phyloP scores from a whole-genome alignment of 1,140 invertebrate species.

The Anoplophora glabripennis region DNA sequence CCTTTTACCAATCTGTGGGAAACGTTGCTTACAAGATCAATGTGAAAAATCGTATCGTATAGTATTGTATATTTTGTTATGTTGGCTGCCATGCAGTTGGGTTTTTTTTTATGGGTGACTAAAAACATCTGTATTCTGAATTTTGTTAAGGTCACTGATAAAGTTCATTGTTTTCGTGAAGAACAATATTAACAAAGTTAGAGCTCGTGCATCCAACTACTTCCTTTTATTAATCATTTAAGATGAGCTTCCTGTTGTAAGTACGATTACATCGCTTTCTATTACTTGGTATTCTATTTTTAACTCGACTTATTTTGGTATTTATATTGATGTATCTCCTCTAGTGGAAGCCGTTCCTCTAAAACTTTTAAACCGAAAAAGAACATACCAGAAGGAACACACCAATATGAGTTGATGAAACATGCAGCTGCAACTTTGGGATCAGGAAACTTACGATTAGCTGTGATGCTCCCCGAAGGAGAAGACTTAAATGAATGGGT shows the following conservation, averaged over 20 bases:
- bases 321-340: conserved; percentile 21
- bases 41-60: background rate
- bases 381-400: conserved; percentile 97
- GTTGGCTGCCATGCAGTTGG: conserved; percentile 1
- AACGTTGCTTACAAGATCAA: background rate
- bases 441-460: conserved; percentile 92
- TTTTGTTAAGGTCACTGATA: conserved; percentile 32
- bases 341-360: conserved; percentile 78
- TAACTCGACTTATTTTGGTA: conserved; percentile 17
- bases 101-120: conserved; percentile 14
- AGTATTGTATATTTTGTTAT: background rate
- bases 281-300: conserved; percentile 27
- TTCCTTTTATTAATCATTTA: conserved; percentile 1
- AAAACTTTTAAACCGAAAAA: conserved; percentile 99
- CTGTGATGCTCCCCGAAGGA: conserved; percentile 96
- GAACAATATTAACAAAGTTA: background rate
- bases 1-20: too few relatives aligned
- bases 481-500: conserved; percentile 99
- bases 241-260: conserved; percentile 52
- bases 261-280: conserved; percentile 28
- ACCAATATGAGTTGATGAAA: conserved; percentile 99
- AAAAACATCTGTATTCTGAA: conserved; percentile 23
- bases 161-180: conserved; percentile 26
- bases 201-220: too few relatives aligned
- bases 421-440: conserved; percentile 97